These are phyloP conservation scores for Coelogynopora nodosa DNA, from an alignment of 2,888 invertebrate species.

Conservation along the genomic window DNA sequence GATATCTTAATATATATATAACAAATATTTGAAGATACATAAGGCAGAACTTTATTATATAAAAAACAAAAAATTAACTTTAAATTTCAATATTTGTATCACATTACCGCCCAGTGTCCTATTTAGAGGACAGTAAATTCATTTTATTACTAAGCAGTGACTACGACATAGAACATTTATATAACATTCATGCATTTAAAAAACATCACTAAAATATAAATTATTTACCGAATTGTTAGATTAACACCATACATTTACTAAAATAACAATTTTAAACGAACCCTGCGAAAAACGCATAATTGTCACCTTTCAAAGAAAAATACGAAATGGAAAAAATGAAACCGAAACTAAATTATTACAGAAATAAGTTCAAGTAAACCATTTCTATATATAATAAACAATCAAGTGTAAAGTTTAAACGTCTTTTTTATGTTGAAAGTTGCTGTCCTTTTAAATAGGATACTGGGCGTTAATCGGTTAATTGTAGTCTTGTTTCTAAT, in stretches of 20 bases:
- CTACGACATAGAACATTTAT: not conserved
- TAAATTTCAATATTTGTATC: not conserved
- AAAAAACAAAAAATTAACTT: not conserved
- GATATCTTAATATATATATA: not conserved
- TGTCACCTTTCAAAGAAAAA: not conserved
- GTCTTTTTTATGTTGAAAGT: conserved; percentile 21
- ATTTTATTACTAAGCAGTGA: not conserved
- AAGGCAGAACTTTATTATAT: not conserved
- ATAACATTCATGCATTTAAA: not conserved
- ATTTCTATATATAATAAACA: conserved; percentile 18
- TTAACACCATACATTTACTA: not conserved
- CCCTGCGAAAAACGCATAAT: not conserved
- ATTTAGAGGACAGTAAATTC: not conserved
- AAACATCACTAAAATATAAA: not conserved
- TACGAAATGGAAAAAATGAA: conserved; percentile 19
- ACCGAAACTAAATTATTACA: conserved; percentile 31
- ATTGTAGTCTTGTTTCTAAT: no score
- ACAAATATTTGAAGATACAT: not conserved
- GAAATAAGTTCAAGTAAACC: conserved; percentile 23
- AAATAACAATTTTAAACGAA: not conserved
- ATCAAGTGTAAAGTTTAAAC: conserved; percentile 25
- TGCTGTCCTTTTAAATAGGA: conserved; percentile 22
- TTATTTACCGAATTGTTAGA: not conserved
- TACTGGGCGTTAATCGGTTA: conserved; percentile 28
- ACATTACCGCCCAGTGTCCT: not conserved